Base-by-base conservation (phyloP, 1,140 invertebrate genomes). In the Sycobia sp. region DNA sequence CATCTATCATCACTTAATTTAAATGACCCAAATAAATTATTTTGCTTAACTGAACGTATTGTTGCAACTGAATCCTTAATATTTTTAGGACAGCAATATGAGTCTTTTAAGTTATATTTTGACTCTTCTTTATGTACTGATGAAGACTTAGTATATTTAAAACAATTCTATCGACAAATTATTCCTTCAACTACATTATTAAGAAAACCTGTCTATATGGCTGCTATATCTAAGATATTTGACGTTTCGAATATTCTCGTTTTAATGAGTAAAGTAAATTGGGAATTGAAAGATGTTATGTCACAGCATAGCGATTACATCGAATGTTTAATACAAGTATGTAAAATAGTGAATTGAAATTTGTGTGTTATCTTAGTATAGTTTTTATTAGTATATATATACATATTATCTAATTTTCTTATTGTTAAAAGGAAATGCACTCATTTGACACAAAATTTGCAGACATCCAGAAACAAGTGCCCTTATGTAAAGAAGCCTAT, bases 261-360 rank as follows among this genome's bases (percentile, higher is more conserved):
- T 47, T 84, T 88, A n/a, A 97, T 99, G 90, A 87, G 86, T 4
- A 91, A 90, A 82, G 95, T 97, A 2, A 92, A 94, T 77, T 99
- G 97, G 97, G 95, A 98, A 76, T 88, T 98, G 0, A 91, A 89
- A 75, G 94, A 97, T 73, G 93, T 99, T 0, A 95, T 94, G 83
- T 95, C 93, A 22, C 93, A 98, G 70, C 97, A 99, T 75, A 97
- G 92, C 74, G 79, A 83, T 11, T 99, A 99, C 78, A 89, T 93
- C 18, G 91, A 94, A 73, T 83, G 87, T 67, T 80, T 92, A 61
- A 77, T 89, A 62, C 73, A 86, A 68, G 87, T 88, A 79, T 22
- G 14, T 76, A 78, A 77, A 34, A 34, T 34, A 34, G n/a, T n/a
- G n/a, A n/a, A 27, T 41, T 49, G 11, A 41, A 32, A 32, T 32